Evolutionary conservation across 2,888 invertebrate species (phyloP), one percentile per base, ranked within the genome.

Genomic region (Aplocera efformata): DNA sequence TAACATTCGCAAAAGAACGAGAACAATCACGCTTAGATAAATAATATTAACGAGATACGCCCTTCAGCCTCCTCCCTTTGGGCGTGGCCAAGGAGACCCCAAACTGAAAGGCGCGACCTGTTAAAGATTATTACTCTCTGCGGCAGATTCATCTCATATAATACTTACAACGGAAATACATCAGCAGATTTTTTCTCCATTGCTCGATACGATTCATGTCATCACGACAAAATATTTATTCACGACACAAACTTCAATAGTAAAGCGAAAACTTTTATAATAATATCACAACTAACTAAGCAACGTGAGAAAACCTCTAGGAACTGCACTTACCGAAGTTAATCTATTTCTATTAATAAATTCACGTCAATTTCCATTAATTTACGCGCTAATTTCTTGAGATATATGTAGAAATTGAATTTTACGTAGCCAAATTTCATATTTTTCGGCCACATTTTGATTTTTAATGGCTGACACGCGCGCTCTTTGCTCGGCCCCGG

Each of bases 151-250:
- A n/a, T n/a, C 13, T 17, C 5, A 17, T n/a, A 17, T 17, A 3
- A 31, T 10, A 48, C 40, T 51, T 43, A 56, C 50, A 49, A 53
- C 25, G 41, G 43, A 24, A 31, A 26, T 10, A 40, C 21, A 1
- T 48, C 48, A 34, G 34, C 36, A 42, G 45, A 33, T 26, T 39
- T 44, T 20, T 10, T 26, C 13, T 17, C 13, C 13, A 17, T 17
- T 33, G 13, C 17, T 1, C 20, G 25, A 20, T 9, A 11, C 13
- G 4, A 7, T 6, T n/a, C 5, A 17, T 17, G 2, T 2, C 11
- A 2, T 13, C 10, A 11, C 28, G 11, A 27, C 6, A 1, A 9
- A 6, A 22, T 17, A 10, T 10, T 22, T 9, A 10, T 21, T 21
- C n/a, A 20, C 7, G 3, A 11, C 10, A 20, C 29, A n/a, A n/a